phyloP scores from a whole-genome alignment of 2,797 vertebrate genomes.

The Dallia pectoralis region DNA sequence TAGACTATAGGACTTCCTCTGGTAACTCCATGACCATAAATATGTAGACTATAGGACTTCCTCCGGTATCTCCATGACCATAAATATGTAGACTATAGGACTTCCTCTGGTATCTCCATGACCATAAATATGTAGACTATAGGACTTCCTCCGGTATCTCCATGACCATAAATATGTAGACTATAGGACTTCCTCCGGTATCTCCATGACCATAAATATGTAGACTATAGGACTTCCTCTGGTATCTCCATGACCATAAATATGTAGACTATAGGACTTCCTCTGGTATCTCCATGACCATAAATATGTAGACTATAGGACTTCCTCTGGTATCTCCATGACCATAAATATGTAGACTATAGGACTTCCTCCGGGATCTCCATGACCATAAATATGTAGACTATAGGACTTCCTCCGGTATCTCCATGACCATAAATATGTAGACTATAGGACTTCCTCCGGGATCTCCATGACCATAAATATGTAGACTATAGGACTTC shows the following conservation, averaged over 20 bases:
- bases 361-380: neutral
- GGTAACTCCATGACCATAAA: neutral
- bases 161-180: neutral
- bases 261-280: neutral
- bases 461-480: neutral
- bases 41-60: neutral
- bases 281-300: neutral
- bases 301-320: neutral
- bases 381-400: neutral
- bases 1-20: neutral
- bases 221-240: neutral
- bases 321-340: neutral
- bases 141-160: neutral
- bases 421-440: neutral
- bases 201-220: neutral
- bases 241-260: neutral
- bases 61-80: neutral
- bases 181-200: neutral
- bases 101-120: neutral
- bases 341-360: neutral
- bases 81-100: neutral
- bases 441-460: neutral
- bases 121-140: neutral
- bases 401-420: neutral
- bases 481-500: neutral